These are phyloP conservation scores for Halictus quadricinctus DNA, from an alignment of 2,888 invertebrate species.

Conservation along the genomic window DNA sequence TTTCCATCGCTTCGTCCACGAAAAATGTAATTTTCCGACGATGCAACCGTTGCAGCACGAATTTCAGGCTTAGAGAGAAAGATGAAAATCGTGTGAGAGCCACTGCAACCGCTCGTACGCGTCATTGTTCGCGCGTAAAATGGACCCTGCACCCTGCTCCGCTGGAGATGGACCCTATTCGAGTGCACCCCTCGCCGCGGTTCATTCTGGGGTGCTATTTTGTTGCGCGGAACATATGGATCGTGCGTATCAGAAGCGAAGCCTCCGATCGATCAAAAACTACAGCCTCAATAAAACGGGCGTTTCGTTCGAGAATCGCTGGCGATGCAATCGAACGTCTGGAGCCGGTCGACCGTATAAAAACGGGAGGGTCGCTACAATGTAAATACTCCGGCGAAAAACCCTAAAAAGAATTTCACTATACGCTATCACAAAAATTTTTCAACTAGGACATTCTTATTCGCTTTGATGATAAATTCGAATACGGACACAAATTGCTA, in stretches of 20 bases:
- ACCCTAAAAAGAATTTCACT: not conserved
- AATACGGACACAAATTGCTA: too few relatives aligned
- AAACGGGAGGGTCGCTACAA: not conserved
- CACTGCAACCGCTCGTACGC: constrained; percentile 48
- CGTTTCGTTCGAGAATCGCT: not conserved
- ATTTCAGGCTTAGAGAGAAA: not conserved
- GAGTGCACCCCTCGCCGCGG: constrained; percentile 38
- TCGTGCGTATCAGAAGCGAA: not conserved
- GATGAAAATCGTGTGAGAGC: constrained; percentile 37
- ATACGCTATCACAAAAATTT: not conserved
- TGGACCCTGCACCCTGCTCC: constrained; percentile 17
- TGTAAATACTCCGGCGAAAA: too few relatives aligned
- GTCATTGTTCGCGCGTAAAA: constrained; percentile 52
- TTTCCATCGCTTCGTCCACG: too few relatives aligned
- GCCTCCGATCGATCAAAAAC: constrained; percentile 14
- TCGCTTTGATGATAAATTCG: too few relatives aligned
- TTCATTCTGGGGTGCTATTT: constrained; percentile 35
- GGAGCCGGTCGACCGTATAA: not conserved
- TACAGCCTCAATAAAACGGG: not conserved
- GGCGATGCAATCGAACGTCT: constrained; percentile 9
- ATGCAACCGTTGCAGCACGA: not conserved
- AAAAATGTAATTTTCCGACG: not conserved
- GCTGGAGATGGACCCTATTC: constrained; percentile 59
- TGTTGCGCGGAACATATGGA: constrained; percentile 36
- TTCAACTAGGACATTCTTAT: not conserved